Conservation (phyloP, 2,797 vertebrate genomes). For the Limosa lapponica region DNA sequence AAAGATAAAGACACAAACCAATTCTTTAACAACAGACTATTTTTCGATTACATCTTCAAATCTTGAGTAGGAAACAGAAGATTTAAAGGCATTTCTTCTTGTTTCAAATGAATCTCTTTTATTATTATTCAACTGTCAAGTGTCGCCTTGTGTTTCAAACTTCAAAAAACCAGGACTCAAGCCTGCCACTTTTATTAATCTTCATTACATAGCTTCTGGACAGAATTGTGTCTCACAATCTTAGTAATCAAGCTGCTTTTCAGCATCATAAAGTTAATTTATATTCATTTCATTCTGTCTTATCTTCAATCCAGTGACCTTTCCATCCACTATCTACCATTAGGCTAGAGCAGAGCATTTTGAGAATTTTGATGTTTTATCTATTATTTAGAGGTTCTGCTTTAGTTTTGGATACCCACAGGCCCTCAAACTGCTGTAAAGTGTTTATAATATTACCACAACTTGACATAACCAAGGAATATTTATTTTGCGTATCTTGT, state of each 20-base stretch:
- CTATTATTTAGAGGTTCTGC: neutral
- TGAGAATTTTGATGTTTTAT: conserved; percentile 34
- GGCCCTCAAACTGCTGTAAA: neutral
- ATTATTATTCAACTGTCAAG: neutral
- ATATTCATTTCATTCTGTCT: neutral
- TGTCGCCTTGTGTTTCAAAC: neutral
- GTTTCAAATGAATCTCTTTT: neutral
- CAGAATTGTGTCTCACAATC: neutral
- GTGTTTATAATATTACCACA: neutral
- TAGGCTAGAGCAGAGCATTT: neutral
- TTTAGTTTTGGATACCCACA: neutral
- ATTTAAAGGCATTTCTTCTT: neutral
- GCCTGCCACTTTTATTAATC: neutral
- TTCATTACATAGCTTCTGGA: conserved; percentile 8
- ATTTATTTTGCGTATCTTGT: neutral
- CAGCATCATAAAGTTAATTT: conserved; percentile 29
- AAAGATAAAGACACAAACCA: neutral
- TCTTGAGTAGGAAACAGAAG: neutral
- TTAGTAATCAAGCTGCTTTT: neutral
- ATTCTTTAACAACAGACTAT: neutral
- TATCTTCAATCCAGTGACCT: neutral
- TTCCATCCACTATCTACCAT: neutral
- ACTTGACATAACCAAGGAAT: neutral
- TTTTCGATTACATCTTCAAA: neutral
- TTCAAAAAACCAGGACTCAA: neutral